Evolutionary conservation across 1,140 invertebrate species (phyloP), one percentile per base, ranked within the genome.

Genomic region (Andricus grossulariae): DNA sequence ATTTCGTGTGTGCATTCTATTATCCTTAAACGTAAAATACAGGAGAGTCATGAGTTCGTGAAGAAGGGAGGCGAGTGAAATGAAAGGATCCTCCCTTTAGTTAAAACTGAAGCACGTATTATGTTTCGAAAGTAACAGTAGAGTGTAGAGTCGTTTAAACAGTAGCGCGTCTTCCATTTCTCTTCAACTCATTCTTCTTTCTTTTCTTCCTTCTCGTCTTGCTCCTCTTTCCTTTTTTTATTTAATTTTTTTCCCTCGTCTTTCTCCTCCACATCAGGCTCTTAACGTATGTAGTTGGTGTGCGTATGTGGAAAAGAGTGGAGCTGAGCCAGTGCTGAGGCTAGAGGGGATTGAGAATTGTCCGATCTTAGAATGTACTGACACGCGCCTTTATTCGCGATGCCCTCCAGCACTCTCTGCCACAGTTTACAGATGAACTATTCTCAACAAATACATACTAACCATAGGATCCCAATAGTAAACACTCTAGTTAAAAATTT

Each of bases 81-180:
- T 32, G 25, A 13, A 15, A 16, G 21, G 12, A 16, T 32, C 12
- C 55, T 21, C 55, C 60, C 25, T 66, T 60, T 66, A 8, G 60
- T 66, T 66, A 66, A 66, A 66, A 66, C 60, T 66, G 25, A 66
- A 45, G 25, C 25, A 25, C 13, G 32, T 66, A 66, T 66, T 39
- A 66, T 39, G 60, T 66, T 66, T 66, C 60, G 57, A 32, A 32
- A 60, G 57, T 60, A 60, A 60, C 25, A 32, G 57, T 16, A 45
- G 57, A 66, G 25, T 66, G 57, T 32, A 66, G 60, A 66, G 25
- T 66, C 60, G 60, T 66, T 66, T 66, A 66, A 66, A 66, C 60
- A 66, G 60, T 39, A 66, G 60, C 60, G n/a, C 32, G 60, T 66
- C 60, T 66, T 66, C 25, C 60, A 66, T 66, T 66, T 39, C 60